Evolutionary conservation across 2,797 vertebrate species (phyloP).

Genomic region (Phrynocephalus guinanensis): DNA sequence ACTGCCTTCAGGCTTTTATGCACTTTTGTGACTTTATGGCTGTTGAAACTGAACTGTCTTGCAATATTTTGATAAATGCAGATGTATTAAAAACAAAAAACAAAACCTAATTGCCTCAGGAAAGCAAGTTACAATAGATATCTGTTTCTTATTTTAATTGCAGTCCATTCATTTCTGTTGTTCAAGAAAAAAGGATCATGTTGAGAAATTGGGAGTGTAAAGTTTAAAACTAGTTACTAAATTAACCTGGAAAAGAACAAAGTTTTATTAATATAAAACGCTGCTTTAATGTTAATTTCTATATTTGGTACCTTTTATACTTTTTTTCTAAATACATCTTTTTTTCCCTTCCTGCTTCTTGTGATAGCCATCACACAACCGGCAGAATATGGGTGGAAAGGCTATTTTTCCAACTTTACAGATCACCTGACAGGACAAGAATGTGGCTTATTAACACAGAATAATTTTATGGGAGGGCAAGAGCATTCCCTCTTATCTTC

Average conservation of each 20-base stretch:
- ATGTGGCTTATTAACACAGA: not conserved
- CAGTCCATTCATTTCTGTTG: slow-evolving; percentile 55
- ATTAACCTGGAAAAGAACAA: slow-evolving; percentile 42
- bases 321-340: slow-evolving; percentile 72
- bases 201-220: slow-evolving; percentile 49
- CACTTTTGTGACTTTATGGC: slow-evolving; percentile 75
- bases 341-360: slow-evolving; percentile 68
- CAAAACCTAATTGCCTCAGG: slow-evolving; percentile 69
- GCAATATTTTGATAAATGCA: slow-evolving; percentile 69
- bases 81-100: slow-evolving; percentile 67
- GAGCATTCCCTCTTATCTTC: too few relatives aligned
- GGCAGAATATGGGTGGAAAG: not conserved
- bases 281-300: slow-evolving; percentile 41
- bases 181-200: slow-evolving; percentile 50
- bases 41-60: slow-evolving; percentile 73
- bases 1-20: slow-evolving; percentile 74
- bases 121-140: slow-evolving; percentile 69
- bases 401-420: not conserved
- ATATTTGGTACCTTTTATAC: slow-evolving; percentile 56
- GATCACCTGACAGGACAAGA: fast-evolving
- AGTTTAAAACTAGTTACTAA: slow-evolving; percentile 25
- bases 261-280: slow-evolving; percentile 48
- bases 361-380: slow-evolving; percentile 65
- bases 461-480: not conserved
- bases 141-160: slow-evolving; percentile 67